A percentile compares a stretch with the other conserved stretches of the same genome.
Evolutionary conservation across 2,888 invertebrate species (phyloP).

Genomic region (Tanytarsus gracilentus): DNA sequence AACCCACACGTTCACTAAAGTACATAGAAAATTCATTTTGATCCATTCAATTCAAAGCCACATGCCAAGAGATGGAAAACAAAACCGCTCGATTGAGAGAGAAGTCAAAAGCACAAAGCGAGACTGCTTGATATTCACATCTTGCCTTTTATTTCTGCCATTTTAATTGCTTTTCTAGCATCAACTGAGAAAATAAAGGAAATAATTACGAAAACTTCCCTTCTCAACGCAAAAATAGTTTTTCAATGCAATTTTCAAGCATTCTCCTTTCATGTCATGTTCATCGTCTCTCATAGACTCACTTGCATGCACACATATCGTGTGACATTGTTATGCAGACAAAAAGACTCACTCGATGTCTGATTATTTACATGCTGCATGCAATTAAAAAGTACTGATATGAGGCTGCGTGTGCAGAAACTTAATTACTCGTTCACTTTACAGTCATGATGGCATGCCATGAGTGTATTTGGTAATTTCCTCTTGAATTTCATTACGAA

Average conservation of each 20-base stretch:
- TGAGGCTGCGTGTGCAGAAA: conserved; percentile 28
- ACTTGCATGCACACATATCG: background rate
- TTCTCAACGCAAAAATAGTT: conserved; percentile 1
- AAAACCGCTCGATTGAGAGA: conserved; percentile 16
- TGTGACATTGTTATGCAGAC: conserved; percentile 10
- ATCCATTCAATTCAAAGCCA: background rate
- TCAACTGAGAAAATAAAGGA: background rate
- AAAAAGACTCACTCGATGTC: conserved; percentile 5
- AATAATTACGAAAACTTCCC: conserved; percentile 12
- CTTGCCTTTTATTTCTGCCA: conserved; percentile 9
- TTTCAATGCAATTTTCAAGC: background rate
- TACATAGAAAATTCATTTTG: background rate
- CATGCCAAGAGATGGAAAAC: background rate
- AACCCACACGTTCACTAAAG: background rate
- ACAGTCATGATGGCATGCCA: background rate
- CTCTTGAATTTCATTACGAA: no score
- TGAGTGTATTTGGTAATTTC: no score
- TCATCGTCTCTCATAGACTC: background rate
- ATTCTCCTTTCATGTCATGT: conserved; percentile 17
- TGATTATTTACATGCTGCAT: conserved; percentile 27
- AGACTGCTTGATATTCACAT: conserved; percentile 20
- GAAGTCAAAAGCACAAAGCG: conserved; percentile 15
- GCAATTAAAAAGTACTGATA: conserved; percentile 23
- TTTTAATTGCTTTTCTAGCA: conserved; percentile 24
- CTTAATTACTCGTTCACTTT: conserved; percentile 27